These are phyloP conservation scores for Platygyra sinensis DNA, from an alignment of 64 coral and sea anemone species.

Conservation along the genomic window DNA sequence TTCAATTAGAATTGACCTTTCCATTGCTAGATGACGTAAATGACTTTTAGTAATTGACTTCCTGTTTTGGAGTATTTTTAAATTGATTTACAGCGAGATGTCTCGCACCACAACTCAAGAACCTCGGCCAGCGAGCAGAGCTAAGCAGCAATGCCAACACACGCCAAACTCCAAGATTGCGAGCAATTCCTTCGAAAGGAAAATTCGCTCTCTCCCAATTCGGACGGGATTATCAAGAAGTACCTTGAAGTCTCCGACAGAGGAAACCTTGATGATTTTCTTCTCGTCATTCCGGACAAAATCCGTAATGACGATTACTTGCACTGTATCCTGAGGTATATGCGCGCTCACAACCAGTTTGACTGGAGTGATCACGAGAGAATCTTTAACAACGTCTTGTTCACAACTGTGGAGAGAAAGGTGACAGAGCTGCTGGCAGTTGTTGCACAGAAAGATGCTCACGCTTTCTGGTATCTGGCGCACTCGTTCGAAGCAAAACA, in stretches of 20 bases:
- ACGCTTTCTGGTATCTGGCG: background rate
- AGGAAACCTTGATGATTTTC: background rate
- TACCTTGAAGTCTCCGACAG: background rate
- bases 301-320: background rate
- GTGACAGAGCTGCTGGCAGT: background rate
- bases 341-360: background rate
- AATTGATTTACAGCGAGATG: too few species aligned
- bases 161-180: background rate
- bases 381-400: background rate
- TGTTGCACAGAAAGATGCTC: background rate
- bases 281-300: background rate
- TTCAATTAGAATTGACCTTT: too few species aligned
- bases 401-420: background rate
- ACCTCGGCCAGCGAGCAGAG: background rate
- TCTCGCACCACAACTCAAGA: background rate
- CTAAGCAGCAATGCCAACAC: background rate
- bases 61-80: too few species aligned
- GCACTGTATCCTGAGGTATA: background rate
- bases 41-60: too few species aligned
- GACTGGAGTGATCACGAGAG: conserved; percentile 3
- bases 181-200: background rate
- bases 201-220: background rate
- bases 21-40: too few species aligned
- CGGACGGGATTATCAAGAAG: background rate
- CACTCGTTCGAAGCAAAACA: background rate